phyloP scores from a whole-genome alignment of 2,797 vertebrate genomes.

The Oryzias dopingdopingensis region DNA sequence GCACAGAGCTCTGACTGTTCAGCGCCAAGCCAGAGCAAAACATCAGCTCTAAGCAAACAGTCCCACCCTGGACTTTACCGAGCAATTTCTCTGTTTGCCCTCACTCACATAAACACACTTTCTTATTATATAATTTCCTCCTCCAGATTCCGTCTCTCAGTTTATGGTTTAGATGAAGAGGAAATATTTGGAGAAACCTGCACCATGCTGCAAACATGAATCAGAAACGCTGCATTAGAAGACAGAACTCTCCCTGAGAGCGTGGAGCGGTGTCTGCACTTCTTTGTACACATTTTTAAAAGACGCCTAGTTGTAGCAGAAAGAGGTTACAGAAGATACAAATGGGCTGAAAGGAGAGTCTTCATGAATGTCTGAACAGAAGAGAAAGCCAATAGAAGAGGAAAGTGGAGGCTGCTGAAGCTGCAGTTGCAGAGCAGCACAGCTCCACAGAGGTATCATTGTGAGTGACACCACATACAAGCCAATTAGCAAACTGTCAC shows the following conservation, averaged over 20 bases:
- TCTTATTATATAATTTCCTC: constrained; percentile 49
- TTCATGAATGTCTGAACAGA: neutral
- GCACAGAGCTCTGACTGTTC: constrained; percentile 64
- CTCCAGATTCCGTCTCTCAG: constrained; percentile 28
- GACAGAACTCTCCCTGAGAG: too few relatives aligned
- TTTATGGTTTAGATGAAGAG: constrained; percentile 32
- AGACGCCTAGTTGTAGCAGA: too few relatives aligned
- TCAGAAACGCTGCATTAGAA: neutral
- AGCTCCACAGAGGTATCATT: constrained; percentile 51
- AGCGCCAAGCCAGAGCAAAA: constrained; percentile 15
- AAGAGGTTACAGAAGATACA: neutral
- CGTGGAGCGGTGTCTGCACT: too few relatives aligned
- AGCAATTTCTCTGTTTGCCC: constrained; percentile 61
- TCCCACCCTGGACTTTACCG: constrained; percentile 71
- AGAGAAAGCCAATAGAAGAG: neutral
- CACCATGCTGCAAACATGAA: neutral
- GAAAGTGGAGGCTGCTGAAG: constrained; percentile 1
- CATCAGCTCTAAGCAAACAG: constrained; percentile 62
- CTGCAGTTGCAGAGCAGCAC: constrained; percentile 10
- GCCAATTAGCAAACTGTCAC: constrained; percentile 45
- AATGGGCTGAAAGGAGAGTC: too few relatives aligned
- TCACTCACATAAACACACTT: constrained; percentile 42
- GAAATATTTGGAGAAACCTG: constrained; percentile 12
- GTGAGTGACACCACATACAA: constrained; percentile 58
- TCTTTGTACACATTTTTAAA: too few relatives aligned